These are phyloP conservation scores for Marcusenius ussheri DNA, from an alignment of 2,113 vertebrate genomes.

Conservation along the genomic window DNA sequence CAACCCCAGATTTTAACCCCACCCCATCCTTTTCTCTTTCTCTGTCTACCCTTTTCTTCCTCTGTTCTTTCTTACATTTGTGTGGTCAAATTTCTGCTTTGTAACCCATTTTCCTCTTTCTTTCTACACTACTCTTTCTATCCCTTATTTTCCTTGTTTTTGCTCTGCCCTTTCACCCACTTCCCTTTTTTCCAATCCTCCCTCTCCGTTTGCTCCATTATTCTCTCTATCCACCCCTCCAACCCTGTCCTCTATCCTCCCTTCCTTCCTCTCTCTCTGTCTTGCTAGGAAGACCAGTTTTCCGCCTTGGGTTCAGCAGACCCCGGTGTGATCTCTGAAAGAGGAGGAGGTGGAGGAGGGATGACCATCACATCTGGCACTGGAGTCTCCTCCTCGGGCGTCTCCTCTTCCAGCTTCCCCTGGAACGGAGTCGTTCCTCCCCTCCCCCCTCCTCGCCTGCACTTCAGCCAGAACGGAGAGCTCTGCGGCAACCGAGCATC, in stretches of 20 bases:
- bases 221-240: conserved; percentile 30
- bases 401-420: conserved; percentile 33
- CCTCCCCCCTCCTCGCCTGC: conserved; percentile 33
- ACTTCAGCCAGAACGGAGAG: conserved; percentile 40
- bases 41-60: conserved; percentile 15
- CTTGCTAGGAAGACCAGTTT: conserved; percentile 67
- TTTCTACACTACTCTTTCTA: conserved; percentile 25
- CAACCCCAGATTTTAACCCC: conserved; percentile 7
- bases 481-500: conserved; percentile 27
- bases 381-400: conserved; percentile 31
- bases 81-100: conserved; percentile 6
- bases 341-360: conserved; percentile 30
- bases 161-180: conserved; percentile 12
- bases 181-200: conserved; percentile 1
- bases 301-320: conserved; percentile 70
- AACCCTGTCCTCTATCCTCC: conserved; percentile 29
- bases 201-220: conserved; percentile 35
- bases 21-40: conserved; percentile 25
- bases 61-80: conserved; percentile 13
- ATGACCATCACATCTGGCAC: conserved; percentile 24
- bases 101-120: conserved; percentile 15
- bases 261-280: conserved; percentile 45
- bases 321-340: conserved; percentile 30
- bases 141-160: neutral
- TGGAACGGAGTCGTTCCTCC: conserved; percentile 41